Percentiles rank a stretch among this genome's conserved stretches.
Evolutionary conservation across 2,888 invertebrate species (phyloP).

Genomic region (Dasysyrphus albostriatus): DNA sequence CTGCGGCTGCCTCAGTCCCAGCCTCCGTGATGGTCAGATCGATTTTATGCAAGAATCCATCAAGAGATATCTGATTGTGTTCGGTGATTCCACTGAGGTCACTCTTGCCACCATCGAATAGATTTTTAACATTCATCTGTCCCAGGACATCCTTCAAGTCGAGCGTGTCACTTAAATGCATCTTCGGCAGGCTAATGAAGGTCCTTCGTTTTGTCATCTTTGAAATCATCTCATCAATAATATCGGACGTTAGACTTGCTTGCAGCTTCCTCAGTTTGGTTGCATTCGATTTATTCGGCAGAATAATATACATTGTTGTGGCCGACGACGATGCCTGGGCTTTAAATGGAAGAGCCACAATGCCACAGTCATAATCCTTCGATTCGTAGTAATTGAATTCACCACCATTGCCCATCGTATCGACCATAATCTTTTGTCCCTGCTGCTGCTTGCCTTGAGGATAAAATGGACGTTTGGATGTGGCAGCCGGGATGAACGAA

Average conservation of each 20-base stretch:
- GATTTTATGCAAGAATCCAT: slow-evolving; percentile 86
- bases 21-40: slow-evolving; percentile 86
- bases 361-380: slow-evolving; percentile 83
- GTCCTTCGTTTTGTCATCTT: slow-evolving; percentile 80
- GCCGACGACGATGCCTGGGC: slow-evolving; percentile 78
- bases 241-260: slow-evolving; percentile 82
- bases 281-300: slow-evolving; percentile 85
- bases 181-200: slow-evolving; percentile 87
- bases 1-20: slow-evolving; percentile 87
- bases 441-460: slow-evolving; percentile 51
- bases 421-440: slow-evolving; percentile 78
- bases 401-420: slow-evolving; percentile 87
- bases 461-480: slow-evolving; percentile 78
- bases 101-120: slow-evolving; percentile 86
- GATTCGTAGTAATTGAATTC: slow-evolving; percentile 84
- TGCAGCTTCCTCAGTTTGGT: slow-evolving; percentile 84
- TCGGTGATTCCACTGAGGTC: slow-evolving; percentile 84
- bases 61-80: slow-evolving; percentile 83
- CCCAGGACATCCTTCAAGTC: slow-evolving; percentile 85
- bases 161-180: slow-evolving; percentile 87
- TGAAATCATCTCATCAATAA: slow-evolving; percentile 79
- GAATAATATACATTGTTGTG: slow-evolving; percentile 86
- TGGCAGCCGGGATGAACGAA: slow-evolving; percentile 84
- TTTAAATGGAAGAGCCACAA: slow-evolving; percentile 87
- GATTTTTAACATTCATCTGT: slow-evolving; percentile 85